These are phyloP conservation scores for Drosophila incognita DNA, from an alignment of 2,888 invertebrate genomes.

Conservation along the genomic window DNA sequence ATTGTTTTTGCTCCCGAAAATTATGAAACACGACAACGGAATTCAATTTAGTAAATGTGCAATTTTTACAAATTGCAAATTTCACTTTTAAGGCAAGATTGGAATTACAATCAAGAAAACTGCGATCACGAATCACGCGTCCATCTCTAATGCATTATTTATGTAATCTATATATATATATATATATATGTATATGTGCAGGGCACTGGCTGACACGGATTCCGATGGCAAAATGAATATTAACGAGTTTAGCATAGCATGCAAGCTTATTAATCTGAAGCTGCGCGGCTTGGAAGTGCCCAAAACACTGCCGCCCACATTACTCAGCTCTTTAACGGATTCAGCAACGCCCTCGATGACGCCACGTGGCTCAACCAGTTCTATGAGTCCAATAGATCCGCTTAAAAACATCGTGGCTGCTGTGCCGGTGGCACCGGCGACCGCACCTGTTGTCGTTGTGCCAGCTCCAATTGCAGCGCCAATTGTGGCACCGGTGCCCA, in stretches of 20 bases:
- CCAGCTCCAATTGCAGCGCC: conserved; percentile 44
- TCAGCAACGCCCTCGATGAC: conserved; percentile 80
- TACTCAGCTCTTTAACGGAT: conserved; percentile 88
- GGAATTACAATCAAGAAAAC: background rate
- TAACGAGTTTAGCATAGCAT: conserved; percentile 98
- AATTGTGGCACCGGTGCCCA: conserved; percentile 45
- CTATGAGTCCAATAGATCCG: conserved; percentile 83
- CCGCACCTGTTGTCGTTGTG: conserved; percentile 42
- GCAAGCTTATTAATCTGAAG: conserved; percentile 97
- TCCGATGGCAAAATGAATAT: conserved; percentile 98
- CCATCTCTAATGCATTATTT: conserved; percentile 25
- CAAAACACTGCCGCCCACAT: conserved; percentile 91
- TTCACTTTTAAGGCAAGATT: background rate
- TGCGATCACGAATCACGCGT: background rate
- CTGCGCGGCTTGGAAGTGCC: conserved; percentile 96
- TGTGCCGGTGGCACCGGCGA: conserved; percentile 43
- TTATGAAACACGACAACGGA: background rate
- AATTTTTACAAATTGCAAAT: background rate
- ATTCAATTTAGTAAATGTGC: background rate
- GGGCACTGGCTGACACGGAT: conserved; percentile 97
- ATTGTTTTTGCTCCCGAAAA: background rate
- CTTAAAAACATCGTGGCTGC: conserved; percentile 70
- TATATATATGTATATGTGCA: conserved; percentile 71
- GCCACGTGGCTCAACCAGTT: conserved; percentile 81
- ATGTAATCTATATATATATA: background rate